These are phyloP conservation scores for Itoplectis maculator DNA, from an alignment of 2,888 invertebrate species.

Conservation along the genomic window DNA sequence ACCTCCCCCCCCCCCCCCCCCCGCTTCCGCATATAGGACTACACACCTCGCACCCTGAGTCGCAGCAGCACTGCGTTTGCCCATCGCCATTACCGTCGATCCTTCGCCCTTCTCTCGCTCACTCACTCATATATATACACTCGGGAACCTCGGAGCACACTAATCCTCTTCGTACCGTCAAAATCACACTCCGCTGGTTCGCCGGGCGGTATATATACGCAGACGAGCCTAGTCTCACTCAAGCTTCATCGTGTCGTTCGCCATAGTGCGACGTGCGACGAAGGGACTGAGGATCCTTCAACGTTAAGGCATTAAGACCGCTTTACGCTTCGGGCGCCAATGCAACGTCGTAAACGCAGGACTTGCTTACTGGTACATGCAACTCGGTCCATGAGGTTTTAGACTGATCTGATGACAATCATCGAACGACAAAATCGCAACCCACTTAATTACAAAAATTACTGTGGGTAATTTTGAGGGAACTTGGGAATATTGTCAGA, in stretches of 20 bases:
- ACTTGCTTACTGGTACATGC: background rate
- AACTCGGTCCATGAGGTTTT: background rate
- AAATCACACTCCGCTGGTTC: slow-evolving; percentile 70
- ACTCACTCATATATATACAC: slow-evolving; percentile 44
- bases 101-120: slow-evolving; percentile 46
- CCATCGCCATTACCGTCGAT: slow-evolving; percentile 64
- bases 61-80: slow-evolving; percentile 37
- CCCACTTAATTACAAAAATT: no score
- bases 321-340: slow-evolving; percentile 62
- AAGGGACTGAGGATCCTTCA: slow-evolving; percentile 72
- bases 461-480: no score
- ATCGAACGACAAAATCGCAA: slow-evolving; percentile 26
- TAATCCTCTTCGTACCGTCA: slow-evolving; percentile 77
- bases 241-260: slow-evolving; percentile 36
- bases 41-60: slow-evolving; percentile 20
- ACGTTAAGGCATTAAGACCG: slow-evolving; percentile 68
- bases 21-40: background rate
- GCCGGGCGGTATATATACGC: slow-evolving; percentile 26
- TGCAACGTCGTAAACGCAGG: slow-evolving; percentile 34
- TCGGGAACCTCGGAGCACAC: slow-evolving; percentile 64
- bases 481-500: no score
- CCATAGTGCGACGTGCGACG: background rate
- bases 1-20: slow-evolving; percentile 20
- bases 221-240: slow-evolving; percentile 45
- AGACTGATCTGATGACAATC: background rate